Conservation (phyloP, 2,888 invertebrate species). For the Melinaea marsaeus region DNA sequence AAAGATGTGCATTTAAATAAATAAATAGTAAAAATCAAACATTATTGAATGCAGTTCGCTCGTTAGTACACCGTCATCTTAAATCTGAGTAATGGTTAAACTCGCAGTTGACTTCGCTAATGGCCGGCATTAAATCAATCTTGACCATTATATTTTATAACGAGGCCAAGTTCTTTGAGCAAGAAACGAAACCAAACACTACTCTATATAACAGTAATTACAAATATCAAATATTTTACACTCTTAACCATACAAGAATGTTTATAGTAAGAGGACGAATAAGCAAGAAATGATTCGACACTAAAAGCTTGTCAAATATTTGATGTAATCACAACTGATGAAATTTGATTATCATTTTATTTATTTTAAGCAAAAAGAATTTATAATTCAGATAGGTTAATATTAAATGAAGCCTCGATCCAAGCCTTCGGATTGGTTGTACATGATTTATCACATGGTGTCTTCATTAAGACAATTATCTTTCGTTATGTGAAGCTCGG, state of each 20-base stretch:
- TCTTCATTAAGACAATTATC: slow-evolving; percentile 13
- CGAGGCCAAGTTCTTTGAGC: background rate
- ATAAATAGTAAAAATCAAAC: background rate
- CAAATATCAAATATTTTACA: too few relatives aligned
- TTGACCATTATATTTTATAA: slow-evolving; percentile 7
- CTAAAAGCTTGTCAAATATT: too few relatives aligned
- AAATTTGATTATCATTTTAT: too few relatives aligned
- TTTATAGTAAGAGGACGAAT: too few relatives aligned
- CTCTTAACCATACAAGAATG: too few relatives aligned
- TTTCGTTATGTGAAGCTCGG: too few relatives aligned
- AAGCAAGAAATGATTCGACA: too few relatives aligned
- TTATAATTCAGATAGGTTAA: slow-evolving; percentile 9
- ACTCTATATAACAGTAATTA: background rate
- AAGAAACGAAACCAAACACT: background rate
- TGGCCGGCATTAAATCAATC: slow-evolving; percentile 1
- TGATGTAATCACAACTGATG: too few relatives aligned
- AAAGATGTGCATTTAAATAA: background rate
- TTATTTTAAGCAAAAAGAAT: background rate
- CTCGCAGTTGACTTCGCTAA: slow-evolving; percentile 1
- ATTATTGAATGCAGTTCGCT: background rate
- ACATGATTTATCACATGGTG: background rate
- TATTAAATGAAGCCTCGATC: slow-evolving; percentile 2
- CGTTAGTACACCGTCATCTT: background rate
- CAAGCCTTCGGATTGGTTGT: background rate
- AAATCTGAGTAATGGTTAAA: slow-evolving; percentile 1